A percentile compares a stretch with the other conserved stretches of the same genome.
Conservation (phyloP, 1,140 invertebrate genomes). For the Bombus confusus region DNA sequence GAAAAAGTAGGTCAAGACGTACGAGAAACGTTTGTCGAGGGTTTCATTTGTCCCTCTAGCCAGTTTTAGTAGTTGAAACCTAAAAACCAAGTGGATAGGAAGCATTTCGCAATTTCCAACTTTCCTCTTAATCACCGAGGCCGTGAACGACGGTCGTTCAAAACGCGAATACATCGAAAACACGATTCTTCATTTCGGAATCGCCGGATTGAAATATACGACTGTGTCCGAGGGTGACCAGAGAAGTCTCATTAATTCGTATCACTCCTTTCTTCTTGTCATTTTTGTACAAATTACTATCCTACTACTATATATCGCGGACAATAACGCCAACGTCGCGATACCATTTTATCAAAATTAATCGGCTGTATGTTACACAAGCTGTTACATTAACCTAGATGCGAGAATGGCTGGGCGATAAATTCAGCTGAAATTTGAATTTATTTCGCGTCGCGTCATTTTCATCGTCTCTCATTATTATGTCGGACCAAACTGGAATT, state of each 20-base stretch:
- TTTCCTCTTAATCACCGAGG: background rate
- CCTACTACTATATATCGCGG: background rate
- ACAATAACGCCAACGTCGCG: background rate
- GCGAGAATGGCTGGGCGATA: background rate
- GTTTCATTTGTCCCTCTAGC: constrained; percentile 24
- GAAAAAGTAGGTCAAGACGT: constrained; percentile 5
- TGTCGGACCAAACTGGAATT: background rate
- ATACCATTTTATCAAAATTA: constrained; percentile 35
- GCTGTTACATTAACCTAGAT: constrained; percentile 49
- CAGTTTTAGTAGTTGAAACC: too few species aligned
- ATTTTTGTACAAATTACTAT: background rate
- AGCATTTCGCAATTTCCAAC: constrained; percentile 25
- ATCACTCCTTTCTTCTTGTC: background rate
- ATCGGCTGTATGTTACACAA: constrained; percentile 27
- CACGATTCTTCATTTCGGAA: background rate
- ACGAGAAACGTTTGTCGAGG: constrained; percentile 22
- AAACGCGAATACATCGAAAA: background rate
- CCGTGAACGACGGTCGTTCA: background rate
- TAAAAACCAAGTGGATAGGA: constrained; percentile 1
- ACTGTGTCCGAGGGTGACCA: too few species aligned
- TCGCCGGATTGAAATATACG: background rate
- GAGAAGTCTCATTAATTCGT: background rate
- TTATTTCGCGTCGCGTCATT: constrained; percentile 27
- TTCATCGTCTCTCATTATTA: constrained; percentile 1
- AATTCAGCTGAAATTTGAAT: constrained; percentile 27